Base-by-base conservation (phyloP, 2,113 vertebrate genomes). In the Oreochromis aureus region DNA sequence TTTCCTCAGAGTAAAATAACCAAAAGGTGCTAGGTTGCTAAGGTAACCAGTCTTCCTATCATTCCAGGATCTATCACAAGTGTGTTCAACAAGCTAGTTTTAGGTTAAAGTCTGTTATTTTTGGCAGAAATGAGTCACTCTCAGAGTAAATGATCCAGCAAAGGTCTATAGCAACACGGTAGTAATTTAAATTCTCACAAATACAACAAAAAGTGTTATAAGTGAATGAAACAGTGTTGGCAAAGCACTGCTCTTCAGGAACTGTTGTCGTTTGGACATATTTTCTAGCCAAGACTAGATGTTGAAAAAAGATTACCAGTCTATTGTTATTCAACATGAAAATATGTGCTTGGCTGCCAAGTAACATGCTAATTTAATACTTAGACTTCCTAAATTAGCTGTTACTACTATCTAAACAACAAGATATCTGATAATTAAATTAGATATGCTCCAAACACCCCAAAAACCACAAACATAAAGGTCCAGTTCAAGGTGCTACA, bases 11-110 rank as follows among this genome's bases (percentile, higher is more conserved):
- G 55, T 73, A 82, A 89, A 93, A 71, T 16, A 82, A 83, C 78
- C 80, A 89, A 80, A 86, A 92, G 87, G 84, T 89, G 56, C 79
- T 82, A 83, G 76, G 95, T 95, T 95, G 94, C 92, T 92, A 94
- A 89, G 94, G 94, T 90, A 94, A 95, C 95, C 86, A 18, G 69
- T 71, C 89, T 84, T 86, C 51, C 85, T 53, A 86, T 89, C 54
- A 82, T 86, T 91, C 84, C 86, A 46, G 81, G 86, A 87, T 91
- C 82, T 79, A 83, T 85, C 76, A 80, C 39, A 11, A 86, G 32
- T 82, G 87, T 87, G 61, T 91, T 92, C 84, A 82, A 80, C 80
- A 85, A 71, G 48, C 27, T 85, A 55, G 82, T 84, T 87, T 87
- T 54, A 89, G 66, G 78, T 87, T 91, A 73, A 86, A 91, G 80